phyloP scores from a whole-genome alignment of 2,113 vertebrate genomes.

The Grus americana region DNA sequence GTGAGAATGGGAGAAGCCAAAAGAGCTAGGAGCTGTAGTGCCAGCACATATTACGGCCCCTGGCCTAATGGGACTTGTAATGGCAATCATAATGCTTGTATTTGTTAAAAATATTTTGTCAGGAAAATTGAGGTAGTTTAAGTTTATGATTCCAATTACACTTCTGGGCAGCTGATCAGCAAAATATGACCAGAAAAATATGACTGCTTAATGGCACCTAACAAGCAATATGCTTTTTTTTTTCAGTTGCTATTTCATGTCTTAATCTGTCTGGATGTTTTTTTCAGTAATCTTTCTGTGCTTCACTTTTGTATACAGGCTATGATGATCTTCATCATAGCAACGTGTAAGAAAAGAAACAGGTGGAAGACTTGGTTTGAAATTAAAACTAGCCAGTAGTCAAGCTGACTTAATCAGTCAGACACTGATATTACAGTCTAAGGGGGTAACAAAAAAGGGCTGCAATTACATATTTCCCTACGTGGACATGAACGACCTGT shows the following conservation, averaged over 20 bases:
- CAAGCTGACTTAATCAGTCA: neutral
- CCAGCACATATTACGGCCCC: neutral
- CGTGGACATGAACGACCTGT: neutral
- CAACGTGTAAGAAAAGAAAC: neutral
- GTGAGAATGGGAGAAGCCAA: neutral
- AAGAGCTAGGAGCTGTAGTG: neutral
- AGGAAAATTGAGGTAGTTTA: conserved; percentile 40
- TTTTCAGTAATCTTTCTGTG: neutral
- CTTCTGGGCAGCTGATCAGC: conserved; percentile 50
- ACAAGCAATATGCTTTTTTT: neutral
- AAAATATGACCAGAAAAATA: conserved; percentile 49
- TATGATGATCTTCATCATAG: conserved; percentile 34
- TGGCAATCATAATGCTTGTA: neutral
- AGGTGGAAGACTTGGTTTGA: conserved; percentile 33
- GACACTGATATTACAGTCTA: neutral
- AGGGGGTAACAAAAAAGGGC: neutral
- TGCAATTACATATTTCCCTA: neutral
- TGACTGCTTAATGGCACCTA: conserved; percentile 36
- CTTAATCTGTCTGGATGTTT: neutral
- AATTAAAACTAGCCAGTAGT: conserved; percentile 14
- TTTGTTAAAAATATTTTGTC: conserved; percentile 18
- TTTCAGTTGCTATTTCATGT: neutral
- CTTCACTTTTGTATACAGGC: neutral
- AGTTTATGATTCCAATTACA: conserved; percentile 28
- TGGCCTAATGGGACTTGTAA: neutral